Evolutionary conservation across 1,140 invertebrate species (phyloP).

Genomic region (Aphaenogaster ashmeadi): DNA sequence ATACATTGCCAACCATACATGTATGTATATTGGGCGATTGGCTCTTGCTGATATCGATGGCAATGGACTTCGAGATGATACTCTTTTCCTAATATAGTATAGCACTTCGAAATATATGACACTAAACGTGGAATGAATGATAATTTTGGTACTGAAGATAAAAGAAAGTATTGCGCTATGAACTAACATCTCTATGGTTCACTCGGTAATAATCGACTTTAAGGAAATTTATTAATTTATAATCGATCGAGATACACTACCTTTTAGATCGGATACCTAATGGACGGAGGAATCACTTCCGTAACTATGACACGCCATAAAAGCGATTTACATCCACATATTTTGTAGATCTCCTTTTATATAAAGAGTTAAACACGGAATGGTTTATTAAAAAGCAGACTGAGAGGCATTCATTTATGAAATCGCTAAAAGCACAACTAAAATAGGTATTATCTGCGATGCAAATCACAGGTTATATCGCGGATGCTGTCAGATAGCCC

Average conservation of each 20-base stretch:
- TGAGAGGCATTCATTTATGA: constrained; percentile 39
- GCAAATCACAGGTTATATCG: constrained; percentile 57
- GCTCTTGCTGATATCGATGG: background rate
- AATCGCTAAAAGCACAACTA: constrained; percentile 49
- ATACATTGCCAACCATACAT: background rate
- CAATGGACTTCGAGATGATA: background rate
- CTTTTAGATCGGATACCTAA: background rate
- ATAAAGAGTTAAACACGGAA: background rate
- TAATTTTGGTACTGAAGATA: background rate
- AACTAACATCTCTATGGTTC: background rate
- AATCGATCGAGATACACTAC: background rate
- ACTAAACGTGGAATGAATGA: background rate
- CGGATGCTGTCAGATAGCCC: constrained; percentile 48
- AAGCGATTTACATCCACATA: background rate
- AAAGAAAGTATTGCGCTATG: background rate
- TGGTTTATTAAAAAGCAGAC: background rate
- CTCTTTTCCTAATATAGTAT: background rate
- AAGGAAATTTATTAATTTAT: background rate
- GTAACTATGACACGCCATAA: constrained; percentile 19
- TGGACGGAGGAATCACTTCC: background rate
- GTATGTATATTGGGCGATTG: background rate
- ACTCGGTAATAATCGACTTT: background rate
- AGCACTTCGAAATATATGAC: background rate
- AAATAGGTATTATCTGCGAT: constrained; percentile 37
- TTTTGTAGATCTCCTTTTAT: background rate